Base-by-base conservation (phyloP, 30 jellyfish, hydroid and myxozoan genomes). In the Aurelia sp. region DNA sequence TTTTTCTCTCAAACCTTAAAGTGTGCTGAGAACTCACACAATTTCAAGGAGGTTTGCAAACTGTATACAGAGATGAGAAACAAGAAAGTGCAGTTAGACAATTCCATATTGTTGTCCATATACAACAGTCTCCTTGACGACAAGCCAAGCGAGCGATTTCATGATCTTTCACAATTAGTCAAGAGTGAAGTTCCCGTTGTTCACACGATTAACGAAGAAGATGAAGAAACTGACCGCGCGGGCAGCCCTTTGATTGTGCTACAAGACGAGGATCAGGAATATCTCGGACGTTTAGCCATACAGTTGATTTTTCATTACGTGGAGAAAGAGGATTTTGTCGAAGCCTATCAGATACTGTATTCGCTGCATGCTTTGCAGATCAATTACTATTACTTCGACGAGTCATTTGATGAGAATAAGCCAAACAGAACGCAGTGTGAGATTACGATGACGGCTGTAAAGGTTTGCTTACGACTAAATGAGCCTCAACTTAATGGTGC, bases 261-360 rank as follows among this genome's bases (percentile, higher is more conserved):
- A 4, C 65, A 61, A 6, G 86, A 71, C 16, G 82, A 13, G 7
- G 96, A 87, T 59, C 90, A 74, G 33, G 76, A 74, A 69, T 21
- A 47, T 69, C 44, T 87, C 31, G 97, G 97, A 76, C 93, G 91
- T 19, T 57, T 89, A 48, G 97, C 90, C 11, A 89, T 89, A 18
- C 68, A 51, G 1, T 67, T 89, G n/a, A 17, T 89, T 60, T 61
- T 67, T 50, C 69, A 51, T 33, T 89, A 81, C 68, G 44, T 31
- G 55, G 82, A 62, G 15, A 61, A 66, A 48, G 66, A 72, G 44
- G 65, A 68, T 4, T 53, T 17, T 44, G 5, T 33, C 5, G 90
- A 89, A 13, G 91, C 86, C 6, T 79, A 66, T 76, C 73, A 57
- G 3, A 57, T 89, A 23, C 77, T 89, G 20, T 81, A 65, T 65